Evolutionary conservation across 1,140 invertebrate genomes (phyloP), one percentile per base, ranked within the genome.

Genomic region (Marisa cornuarietis): DNA sequence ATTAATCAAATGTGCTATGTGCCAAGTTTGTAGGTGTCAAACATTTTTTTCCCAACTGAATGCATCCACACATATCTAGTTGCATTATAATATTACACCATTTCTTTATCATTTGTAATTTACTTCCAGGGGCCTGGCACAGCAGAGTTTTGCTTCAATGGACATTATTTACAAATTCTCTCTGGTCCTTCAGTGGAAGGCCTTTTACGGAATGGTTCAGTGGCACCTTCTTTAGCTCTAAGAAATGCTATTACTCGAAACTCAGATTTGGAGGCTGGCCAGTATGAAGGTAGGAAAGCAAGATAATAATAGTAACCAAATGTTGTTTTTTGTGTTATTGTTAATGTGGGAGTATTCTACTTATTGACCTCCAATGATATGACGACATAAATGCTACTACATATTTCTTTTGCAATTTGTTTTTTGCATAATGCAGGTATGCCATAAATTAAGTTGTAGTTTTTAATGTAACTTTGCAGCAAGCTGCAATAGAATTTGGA

Each of bases 231-330:
- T 71, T 58, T 63, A 20, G 54, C 54, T 11, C 54, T 69, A 69
- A 78, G 61, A 22, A 63, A 93, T 94, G 95, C 87, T 94, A 94
- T 95, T 94, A 95, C 68, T 94, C 94, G 83, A 94, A 92, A 61
- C 95, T 92, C 91, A 95, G 95, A 78, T 94, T 91, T 80, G 95
- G 90, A 4, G 94, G 95, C 10, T 95, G 93, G 89, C 95, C 94
- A 91, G 95, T 95, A 83, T 95, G 92, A 81, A 86, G 87, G 74
- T 31, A 65, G 26, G 74, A 65, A 65, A 26, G 82, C 81, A 31
- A 84, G 78, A 73, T 80, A 42, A 42, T 42, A 42, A 42, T 42
- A 42, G 2, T 2, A 42, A 42, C 31, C 6, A 42, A 42, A 42
- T 4, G 31, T 42, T 42, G 2, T 42, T 42, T 42, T 42, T 42